Evolutionary conservation across 2,888 invertebrate species (phyloP).

Genomic region (Oscheius myriophilus): DNA sequence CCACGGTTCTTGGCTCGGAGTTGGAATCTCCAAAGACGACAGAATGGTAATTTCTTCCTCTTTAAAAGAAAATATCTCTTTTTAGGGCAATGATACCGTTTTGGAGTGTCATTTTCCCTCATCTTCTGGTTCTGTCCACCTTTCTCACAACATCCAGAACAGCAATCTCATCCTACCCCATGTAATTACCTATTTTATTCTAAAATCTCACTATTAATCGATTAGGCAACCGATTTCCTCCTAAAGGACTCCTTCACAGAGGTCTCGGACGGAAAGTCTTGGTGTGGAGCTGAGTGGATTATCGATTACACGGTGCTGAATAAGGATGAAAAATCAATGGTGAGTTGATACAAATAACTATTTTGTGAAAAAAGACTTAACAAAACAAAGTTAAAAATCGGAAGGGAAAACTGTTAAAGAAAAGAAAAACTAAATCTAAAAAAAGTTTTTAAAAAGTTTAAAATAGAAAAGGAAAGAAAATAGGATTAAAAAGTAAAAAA

Average conservation of each 20-base stretch:
- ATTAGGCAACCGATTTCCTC: slow-evolving; percentile 40
- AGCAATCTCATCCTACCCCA: slow-evolving; percentile 40
- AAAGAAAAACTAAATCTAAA: too few relatives aligned
- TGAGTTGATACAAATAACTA: too few relatives aligned
- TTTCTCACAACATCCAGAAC: slow-evolving; percentile 47
- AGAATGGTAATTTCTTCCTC: slow-evolving; percentile 37
- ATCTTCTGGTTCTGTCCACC: slow-evolving; percentile 33
- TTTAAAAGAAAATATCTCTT: slow-evolving; percentile 15
- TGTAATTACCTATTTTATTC: slow-evolving; percentile 7
- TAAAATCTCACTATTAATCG: not conserved
- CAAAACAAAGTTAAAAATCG: too few relatives aligned
- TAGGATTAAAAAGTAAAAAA: too few relatives aligned
- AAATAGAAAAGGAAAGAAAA: not conserved
- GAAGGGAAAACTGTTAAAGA: too few relatives aligned
- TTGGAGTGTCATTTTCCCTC: slow-evolving; percentile 69
- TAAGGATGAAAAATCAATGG: slow-evolving; percentile 38
- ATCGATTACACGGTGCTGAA: slow-evolving; percentile 45
- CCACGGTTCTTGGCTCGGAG: slow-evolving; percentile 50
- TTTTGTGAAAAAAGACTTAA: too few relatives aligned
- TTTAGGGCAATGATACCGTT: slow-evolving; percentile 72
- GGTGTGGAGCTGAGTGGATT: slow-evolving; percentile 50
- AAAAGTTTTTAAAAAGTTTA: not conserved
- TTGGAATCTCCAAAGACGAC: slow-evolving; percentile 54
- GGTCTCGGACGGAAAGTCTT: slow-evolving; percentile 38
- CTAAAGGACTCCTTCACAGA: slow-evolving; percentile 48